Evolutionary conservation across 1,140 invertebrate genomes (phyloP), one percentile per base, ranked within the genome.

Genomic region (Euura saliciscinereae): DNA sequence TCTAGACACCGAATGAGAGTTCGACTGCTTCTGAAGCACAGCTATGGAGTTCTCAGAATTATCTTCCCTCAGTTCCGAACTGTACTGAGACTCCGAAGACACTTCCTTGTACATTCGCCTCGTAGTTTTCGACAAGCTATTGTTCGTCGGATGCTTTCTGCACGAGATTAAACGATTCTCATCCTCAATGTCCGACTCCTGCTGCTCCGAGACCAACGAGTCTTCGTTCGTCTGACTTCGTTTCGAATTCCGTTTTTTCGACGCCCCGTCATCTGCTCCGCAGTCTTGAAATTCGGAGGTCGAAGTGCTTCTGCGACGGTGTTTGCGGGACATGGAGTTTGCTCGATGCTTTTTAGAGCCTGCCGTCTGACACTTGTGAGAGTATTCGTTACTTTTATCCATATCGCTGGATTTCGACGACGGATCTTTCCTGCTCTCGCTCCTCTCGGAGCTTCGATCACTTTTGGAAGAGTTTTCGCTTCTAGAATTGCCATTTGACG

Each of bases 101-200:
- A 3, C 13, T 11, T 59, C 10, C 73, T 76, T 2, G 69, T 66
- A 8, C 68, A 13, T 28, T 72, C 10, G 66, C 5, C 70, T 72
- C 2, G 77, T 73, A 43, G 75, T 81, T 11, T 70, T 72, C 1
- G 76, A 69, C 28, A 77, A 44, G 44, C 73, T 77, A 7, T 76
- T 78, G 76, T 72, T 46, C 71, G 77, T 80, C 59, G 79, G 80
- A 69, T 79, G 79, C 59, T 81, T 83, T 6, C 71, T 74, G 8
- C 73, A 81, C 8, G 78, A 71, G 70, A 71, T 78, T 43, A 83
- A 79, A 6, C 80, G 77, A 66, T 85, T 83, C 44, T 85, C 81
- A 6, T 73, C 79, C n/a, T 82, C 81, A 0, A 71, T 65, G n/a
- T 77, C 75, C 0, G 79, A 77, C 4, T 82, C 77, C 4, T 78